Base-by-base conservation (phyloP, 1,140 invertebrate genomes). In the Drosophila pseudoananassae region DNA sequence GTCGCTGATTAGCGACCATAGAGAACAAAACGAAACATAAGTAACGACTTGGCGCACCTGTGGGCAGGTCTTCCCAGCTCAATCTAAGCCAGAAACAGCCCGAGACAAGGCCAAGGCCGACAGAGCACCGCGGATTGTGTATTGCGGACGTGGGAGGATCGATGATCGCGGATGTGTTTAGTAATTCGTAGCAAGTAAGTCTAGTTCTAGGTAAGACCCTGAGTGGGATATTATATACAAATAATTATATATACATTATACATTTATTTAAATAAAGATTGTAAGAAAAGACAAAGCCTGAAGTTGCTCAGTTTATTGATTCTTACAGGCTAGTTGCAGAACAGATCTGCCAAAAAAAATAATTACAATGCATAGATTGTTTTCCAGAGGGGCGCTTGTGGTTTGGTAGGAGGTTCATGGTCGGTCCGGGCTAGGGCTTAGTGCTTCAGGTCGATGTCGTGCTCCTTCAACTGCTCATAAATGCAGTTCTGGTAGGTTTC, bases 401-500 rank as follows among this genome's bases (percentile, higher is more conserved):
- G 20, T 38, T 46, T 33, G n/a, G 20, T 20, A 38, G 6, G 40
- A 2, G 20, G 20, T 20, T 23, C 20, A 20, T 27, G 64, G 47
- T 47, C 50, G n/a, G 3, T 14, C 9, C 23, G 50, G 2, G 9
- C 7, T 15, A 1, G n/a, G 14, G 25, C 17, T 63, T 55, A 78
- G 33, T 88, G 61, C 23, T 59, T 25, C 52, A 83, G 27, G 1
- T 73, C 49, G 6, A 87, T 27, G 10, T 78, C 84, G 29, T 88
- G 78, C 52, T 83, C 76, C 14, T 73, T 69, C 31, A 88, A 64
- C 12, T 88, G 71, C 36, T 79, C 83, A 45, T 49, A 15, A n/a
- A 87, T 70, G 75, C 83, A 87, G 25, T 1, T 7, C 45, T 78
- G 55, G 6, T 70, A 87, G 43, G 66, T 59, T 5, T 40, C 54